These are phyloP conservation scores for Halichoerus grypus DNA, from an alignment of 2,113 vertebrate species.

Conservation along the genomic window DNA sequence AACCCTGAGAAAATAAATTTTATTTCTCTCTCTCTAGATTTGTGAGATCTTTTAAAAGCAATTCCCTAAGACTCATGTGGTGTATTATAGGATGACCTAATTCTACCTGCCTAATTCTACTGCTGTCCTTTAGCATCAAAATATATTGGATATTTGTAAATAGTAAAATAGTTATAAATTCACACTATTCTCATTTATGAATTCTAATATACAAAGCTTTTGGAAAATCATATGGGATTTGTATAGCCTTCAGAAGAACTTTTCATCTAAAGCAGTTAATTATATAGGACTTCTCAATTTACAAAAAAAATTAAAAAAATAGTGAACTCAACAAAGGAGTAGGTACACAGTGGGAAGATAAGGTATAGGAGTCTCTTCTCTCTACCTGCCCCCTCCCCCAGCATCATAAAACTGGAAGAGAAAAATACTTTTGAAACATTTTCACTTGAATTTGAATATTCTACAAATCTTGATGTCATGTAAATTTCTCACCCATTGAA, in stretches of 20 bases:
- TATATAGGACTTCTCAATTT: not conserved
- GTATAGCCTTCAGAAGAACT: not conserved
- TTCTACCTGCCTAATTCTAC: not conserved
- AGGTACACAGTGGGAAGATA: not conserved
- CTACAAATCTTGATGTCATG: not conserved
- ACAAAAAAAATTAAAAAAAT: not conserved
- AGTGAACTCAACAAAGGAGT: not conserved
- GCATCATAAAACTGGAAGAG: not conserved
- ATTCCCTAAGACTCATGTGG: not conserved
- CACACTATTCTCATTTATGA: not conserved
- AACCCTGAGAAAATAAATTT: not conserved
- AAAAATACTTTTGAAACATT: not conserved
- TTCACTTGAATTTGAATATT: not conserved
- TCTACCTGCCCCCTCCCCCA: not conserved
- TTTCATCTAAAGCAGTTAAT: not conserved
- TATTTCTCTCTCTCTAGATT: not conserved
- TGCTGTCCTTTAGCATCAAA: not conserved
- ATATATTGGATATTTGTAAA: not conserved
- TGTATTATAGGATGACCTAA: not conserved
- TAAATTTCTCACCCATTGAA: slow-evolving; percentile 21
- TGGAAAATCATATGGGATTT: not conserved
- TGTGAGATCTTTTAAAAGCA: not conserved
- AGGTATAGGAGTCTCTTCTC: not conserved
- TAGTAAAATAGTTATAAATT: not conserved
- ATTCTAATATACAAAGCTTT: not conserved